Percentiles rank a stretch among this genome's conserved stretches.
phyloP scores from a whole-genome alignment of 53 echinoderm and acorn worm species.

The Antedon mediterranea region DNA sequence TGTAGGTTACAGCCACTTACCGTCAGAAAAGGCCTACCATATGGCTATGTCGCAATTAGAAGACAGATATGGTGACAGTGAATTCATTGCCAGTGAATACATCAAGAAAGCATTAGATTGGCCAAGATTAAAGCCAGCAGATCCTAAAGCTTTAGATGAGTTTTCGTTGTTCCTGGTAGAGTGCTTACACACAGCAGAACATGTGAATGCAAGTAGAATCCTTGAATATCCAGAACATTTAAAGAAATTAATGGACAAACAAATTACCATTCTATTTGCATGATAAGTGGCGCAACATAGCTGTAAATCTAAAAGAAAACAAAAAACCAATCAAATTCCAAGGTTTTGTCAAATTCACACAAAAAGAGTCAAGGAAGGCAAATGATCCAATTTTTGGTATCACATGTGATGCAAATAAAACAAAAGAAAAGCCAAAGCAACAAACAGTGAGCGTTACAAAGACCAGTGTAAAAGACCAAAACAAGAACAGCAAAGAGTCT shows the following conservation, averaged over 20 bases:
- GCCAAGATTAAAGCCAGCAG: background rate
- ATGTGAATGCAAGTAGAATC: background rate
- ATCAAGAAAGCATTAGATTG: background rate
- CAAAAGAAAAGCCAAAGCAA: background rate
- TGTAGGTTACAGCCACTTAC: background rate
- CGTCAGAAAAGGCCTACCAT: background rate
- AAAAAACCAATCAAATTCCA: background rate
- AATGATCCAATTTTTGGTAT: background rate
- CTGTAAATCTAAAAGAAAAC: background rate
- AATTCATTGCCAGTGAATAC: background rate
- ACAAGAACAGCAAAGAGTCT: constrained; percentile 1
- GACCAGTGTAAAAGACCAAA: background rate
- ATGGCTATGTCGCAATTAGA: background rate
- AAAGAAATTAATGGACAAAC: background rate
- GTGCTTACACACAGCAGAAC: background rate
- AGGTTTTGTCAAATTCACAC: background rate
- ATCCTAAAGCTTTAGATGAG: background rate
- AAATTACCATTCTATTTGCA: background rate
- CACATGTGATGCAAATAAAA: background rate
- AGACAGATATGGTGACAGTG: background rate
- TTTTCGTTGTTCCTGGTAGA: background rate
- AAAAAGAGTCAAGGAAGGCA: background rate
- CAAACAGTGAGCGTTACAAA: background rate
- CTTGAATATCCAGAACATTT: background rate
- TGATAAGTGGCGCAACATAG: background rate